Evolutionary conservation across 2,888 invertebrate species (phyloP).

Genomic region (Eretmocerus hayati): DNA sequence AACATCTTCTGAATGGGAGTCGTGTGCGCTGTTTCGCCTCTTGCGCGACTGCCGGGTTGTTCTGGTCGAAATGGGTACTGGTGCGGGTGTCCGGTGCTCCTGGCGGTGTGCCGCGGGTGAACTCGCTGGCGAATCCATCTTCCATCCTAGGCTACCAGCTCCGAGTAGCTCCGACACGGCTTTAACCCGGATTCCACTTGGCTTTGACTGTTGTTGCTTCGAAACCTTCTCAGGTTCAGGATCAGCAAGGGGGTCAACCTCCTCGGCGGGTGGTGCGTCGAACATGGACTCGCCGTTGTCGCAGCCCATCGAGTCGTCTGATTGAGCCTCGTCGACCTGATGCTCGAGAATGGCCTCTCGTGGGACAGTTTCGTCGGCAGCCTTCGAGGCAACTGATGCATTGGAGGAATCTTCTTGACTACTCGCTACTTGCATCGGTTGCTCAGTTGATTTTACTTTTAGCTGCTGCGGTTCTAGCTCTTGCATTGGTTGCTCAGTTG

Average conservation of each 20-base stretch:
- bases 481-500: not conserved
- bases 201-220: not conserved
- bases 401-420: not conserved
- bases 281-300: conserved; percentile 23
- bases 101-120: not conserved
- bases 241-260: conserved; percentile 21
- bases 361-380: not conserved
- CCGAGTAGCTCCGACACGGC: conserved; percentile 38
- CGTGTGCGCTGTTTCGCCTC: conserved; percentile 35
- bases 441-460: not conserved
- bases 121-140: conserved; percentile 28
- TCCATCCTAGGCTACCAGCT: conserved; percentile 39
- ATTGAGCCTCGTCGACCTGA: conserved; percentile 10
- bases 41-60: conserved; percentile 31
- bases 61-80: too few species aligned
- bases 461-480: not conserved
- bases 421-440: not conserved
- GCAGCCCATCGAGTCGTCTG: conserved; percentile 18
- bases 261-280: conserved; percentile 19
- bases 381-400: not conserved
- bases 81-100: too few species aligned
- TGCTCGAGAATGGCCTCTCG: not conserved
- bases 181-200: conserved; percentile 28
- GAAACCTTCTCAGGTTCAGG: conserved; percentile 6
- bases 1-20: conserved; percentile 44